A percentile compares a stretch with the other conserved stretches of the same genome.
Evolutionary conservation across 2,113 vertebrate genomes (phyloP).

Genomic region (Stomatorhinus ivindoensis): DNA sequence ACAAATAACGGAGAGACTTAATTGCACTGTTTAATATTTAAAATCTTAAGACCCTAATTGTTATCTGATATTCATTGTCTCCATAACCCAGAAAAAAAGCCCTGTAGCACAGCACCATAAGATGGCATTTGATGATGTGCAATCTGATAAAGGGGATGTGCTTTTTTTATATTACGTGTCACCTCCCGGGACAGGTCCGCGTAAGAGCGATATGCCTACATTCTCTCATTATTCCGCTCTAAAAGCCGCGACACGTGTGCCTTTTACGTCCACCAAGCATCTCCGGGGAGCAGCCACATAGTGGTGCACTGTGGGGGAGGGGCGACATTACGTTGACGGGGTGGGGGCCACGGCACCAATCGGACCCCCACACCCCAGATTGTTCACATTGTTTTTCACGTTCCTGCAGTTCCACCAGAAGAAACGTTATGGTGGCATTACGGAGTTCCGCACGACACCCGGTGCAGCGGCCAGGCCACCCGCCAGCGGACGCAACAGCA

Average conservation of each 20-base stretch:
- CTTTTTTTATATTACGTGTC: background rate
- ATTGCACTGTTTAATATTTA: background rate
- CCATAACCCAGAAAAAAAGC: background rate
- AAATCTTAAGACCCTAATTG: background rate
- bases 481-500: background rate
- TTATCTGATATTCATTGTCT: background rate
- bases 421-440: background rate
- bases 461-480: background rate
- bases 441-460: background rate
- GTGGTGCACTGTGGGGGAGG: background rate
- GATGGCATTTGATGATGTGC: background rate
- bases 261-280: background rate
- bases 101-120: background rate
- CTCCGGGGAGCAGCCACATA: background rate
- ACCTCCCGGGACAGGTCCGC: background rate
- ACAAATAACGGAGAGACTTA: background rate
- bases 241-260: background rate
- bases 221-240: background rate
- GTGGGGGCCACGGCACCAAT: background rate
- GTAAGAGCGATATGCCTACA: background rate
- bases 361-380: background rate
- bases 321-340: background rate
- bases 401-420: background rate
- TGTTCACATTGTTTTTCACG: background rate
- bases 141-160: background rate